These are phyloP conservation scores for Tethya wilhelma DNA, from an alignment of 37 sponge, comb jelly and placozoan species.

Conservation along the genomic window DNA sequence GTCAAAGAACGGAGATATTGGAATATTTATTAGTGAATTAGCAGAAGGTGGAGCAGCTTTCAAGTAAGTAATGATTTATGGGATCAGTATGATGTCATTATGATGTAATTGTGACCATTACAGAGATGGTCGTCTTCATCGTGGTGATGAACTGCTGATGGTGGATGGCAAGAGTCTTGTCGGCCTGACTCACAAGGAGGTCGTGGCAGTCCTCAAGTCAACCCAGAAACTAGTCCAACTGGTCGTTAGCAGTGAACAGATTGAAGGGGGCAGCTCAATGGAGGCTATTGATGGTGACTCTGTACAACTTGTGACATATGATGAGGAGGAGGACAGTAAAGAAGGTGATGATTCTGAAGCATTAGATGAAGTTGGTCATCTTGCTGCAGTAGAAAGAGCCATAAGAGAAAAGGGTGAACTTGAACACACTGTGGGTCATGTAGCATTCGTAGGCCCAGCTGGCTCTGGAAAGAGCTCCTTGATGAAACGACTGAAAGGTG, in stretches of 20 bases:
- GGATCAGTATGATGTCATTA: neutral
- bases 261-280: conserved; percentile 6
- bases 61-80: conserved; percentile 37
- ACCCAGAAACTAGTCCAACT: conserved; percentile 60
- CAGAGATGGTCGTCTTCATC: conserved; percentile 69
- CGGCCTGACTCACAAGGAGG: conserved; percentile 69
- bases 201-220: conserved; percentile 44
- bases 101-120: neutral
- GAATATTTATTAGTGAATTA: conserved; percentile 63
- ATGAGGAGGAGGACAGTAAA: no score
- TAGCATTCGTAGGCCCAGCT: no score
- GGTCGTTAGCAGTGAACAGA: conserved; percentile 55
- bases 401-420: no score
- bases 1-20: conserved; percentile 71
- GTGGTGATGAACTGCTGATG: conserved; percentile 77
- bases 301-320: no score
- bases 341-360: no score
- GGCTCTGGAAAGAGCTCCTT: no score
- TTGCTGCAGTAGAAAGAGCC: no score
- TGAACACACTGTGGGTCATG: no score
- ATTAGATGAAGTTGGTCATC: no score
- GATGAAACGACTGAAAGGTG: no score
- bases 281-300: no score
- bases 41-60: conserved; percentile 53
- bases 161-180: conserved; percentile 73